Conservation (phyloP, 2,888 invertebrate genomes). For the Tyria jacobaeae region DNA sequence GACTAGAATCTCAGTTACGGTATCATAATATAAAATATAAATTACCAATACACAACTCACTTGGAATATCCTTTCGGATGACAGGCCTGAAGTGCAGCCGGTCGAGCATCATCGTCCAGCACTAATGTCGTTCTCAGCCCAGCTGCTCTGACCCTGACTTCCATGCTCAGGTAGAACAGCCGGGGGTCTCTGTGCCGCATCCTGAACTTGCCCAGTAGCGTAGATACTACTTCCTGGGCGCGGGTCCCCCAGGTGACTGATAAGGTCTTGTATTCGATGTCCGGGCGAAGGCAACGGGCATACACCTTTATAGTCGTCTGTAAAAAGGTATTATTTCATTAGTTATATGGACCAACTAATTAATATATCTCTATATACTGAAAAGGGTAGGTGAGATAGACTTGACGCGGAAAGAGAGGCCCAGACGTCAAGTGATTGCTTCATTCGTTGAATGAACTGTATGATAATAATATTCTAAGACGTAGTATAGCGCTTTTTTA, state of each 20-base stretch:
- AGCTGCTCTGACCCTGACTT: conserved; percentile 94
- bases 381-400: too few species aligned
- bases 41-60: too few species aligned
- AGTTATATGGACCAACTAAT: background rate
- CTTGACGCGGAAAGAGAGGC: too few species aligned
- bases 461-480: too few species aligned
- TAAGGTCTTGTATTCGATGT: conserved; percentile 98
- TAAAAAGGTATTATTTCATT: conserved; percentile 29
- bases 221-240: conserved; percentile 94
- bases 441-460: too few species aligned
- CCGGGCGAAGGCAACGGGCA: conserved; percentile 95
- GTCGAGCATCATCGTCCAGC: conserved; percentile 95
- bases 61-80: conserved; percentile 97
- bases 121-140: conserved; percentile 93
- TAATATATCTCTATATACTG: too few species aligned
- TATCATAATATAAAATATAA: too few species aligned
- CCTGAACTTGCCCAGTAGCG: conserved; percentile 94
- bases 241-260: conserved; percentile 96
- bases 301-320: conserved; percentile 97
- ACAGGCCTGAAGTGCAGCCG: conserved; percentile 96
- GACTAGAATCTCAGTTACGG: too few species aligned
- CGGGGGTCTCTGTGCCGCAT: conserved; percentile 97
- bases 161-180: conserved; percentile 97
- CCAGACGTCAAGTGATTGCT: too few species aligned
- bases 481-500: too few species aligned